phyloP scores from a whole-genome alignment of 2,113 vertebrate genomes.

The Myiopsitta monachus region DNA sequence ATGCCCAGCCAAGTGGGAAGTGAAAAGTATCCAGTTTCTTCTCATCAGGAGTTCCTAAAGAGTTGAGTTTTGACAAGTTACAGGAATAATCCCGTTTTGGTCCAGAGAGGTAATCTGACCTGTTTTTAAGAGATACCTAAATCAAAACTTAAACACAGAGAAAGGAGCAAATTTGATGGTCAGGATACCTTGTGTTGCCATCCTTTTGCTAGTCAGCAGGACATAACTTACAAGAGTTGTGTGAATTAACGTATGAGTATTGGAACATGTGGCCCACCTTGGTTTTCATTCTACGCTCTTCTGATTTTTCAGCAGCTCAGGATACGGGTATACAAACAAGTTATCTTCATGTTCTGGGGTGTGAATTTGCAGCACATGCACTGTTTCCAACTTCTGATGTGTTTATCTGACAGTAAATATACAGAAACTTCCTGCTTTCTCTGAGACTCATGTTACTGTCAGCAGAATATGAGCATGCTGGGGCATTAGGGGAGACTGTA shows the following conservation, averaged over 20 bases:
- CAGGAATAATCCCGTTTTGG: neutral
- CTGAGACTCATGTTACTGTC: neutral
- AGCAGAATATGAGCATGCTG: neutral
- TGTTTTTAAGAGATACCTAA: neutral
- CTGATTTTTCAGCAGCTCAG: neutral
- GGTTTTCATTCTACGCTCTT: neutral
- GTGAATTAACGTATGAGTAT: neutral
- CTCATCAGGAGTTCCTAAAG: neutral
- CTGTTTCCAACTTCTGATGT: neutral
- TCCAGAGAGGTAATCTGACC: neutral
- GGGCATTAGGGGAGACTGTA: neutral
- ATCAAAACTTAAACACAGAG: neutral
- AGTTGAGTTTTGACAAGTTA: neutral
- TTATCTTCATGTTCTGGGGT: neutral
- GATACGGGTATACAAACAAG: neutral
- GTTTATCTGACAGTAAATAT: neutral
- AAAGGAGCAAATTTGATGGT: neutral
- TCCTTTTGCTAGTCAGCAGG: neutral
- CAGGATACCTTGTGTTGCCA: neutral
- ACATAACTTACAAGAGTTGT: fast-evolving
- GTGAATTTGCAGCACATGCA: neutral
- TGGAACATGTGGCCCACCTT: neutral
- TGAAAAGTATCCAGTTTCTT: neutral
- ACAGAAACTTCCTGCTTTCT: neutral
- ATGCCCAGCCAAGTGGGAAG: neutral